A percentile compares a stretch with the other conserved stretches of the same genome.
phyloP scores from a whole-genome alignment of 2,113 vertebrate genomes.

The Rhagologus leucostigma region DNA sequence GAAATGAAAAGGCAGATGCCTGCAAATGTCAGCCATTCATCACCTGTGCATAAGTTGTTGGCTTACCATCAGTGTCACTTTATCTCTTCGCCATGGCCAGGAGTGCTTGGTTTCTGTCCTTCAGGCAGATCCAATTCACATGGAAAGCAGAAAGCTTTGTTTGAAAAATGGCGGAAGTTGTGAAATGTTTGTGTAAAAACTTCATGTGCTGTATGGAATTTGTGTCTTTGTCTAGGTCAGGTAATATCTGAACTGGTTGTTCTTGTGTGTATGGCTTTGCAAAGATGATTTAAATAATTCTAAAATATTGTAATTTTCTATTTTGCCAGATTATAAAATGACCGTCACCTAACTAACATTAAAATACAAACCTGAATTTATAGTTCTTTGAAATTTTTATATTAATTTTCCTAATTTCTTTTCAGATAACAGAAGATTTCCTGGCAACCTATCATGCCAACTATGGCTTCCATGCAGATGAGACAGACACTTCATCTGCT shows the following conservation, averaged over 20 bases:
- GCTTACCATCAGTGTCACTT: neutral
- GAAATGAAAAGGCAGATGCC: neutral
- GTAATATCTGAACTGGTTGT: neutral
- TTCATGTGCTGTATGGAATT: neutral
- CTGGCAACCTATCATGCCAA: conserved; percentile 92
- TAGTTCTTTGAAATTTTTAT: neutral
- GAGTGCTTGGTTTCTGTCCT: neutral
- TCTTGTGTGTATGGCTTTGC: neutral
- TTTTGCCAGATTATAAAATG: neutral
- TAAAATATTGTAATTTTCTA: neutral
- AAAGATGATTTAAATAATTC: neutral
- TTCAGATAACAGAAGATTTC: conserved; percentile 94
- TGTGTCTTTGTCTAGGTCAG: neutral
- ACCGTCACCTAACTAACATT: neutral
- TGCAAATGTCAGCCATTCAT: neutral
- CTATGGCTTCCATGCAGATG: conserved; percentile 85
- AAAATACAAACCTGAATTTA: neutral
- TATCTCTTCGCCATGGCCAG: neutral
- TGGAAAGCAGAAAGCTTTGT: neutral
- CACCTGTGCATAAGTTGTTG: neutral
- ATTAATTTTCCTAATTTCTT: neutral
- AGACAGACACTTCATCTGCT: conserved; percentile 56
- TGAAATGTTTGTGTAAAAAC: neutral
- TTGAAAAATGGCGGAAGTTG: neutral
- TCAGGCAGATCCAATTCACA: neutral